These are phyloP conservation scores for Drosophila nigrodunni DNA, from an alignment of 1,140 invertebrate species.

Conservation along the genomic window DNA sequence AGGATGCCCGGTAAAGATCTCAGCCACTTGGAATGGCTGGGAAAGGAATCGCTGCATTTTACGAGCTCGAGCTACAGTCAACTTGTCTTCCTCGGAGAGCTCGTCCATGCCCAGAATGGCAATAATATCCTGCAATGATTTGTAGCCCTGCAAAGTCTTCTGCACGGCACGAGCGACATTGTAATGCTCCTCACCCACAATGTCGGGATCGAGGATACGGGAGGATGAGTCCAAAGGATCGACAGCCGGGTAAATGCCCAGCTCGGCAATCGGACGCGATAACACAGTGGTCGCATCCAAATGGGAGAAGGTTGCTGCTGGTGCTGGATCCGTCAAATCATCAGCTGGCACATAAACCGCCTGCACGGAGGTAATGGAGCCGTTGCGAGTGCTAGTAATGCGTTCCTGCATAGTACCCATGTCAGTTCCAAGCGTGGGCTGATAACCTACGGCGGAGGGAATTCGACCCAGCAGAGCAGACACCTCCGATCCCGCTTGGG, in stretches of 20 bases:
- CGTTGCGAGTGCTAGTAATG: slow-evolving; percentile 92
- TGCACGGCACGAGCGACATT: slow-evolving; percentile 91
- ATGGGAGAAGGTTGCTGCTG: slow-evolving; percentile 93
- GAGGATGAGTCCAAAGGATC: slow-evolving; percentile 93
- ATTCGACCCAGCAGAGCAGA: slow-evolving; percentile 93
- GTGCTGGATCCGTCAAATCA: slow-evolving; percentile 94
- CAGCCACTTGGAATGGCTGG: slow-evolving; percentile 92
- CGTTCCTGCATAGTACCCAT: slow-evolving; percentile 94
- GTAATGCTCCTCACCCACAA: slow-evolving; percentile 93
- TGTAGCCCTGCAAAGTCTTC: slow-evolving; percentile 92
- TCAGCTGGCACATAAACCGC: slow-evolving; percentile 95
- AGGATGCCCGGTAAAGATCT: slow-evolving; percentile 89
- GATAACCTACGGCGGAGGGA: slow-evolving; percentile 92
- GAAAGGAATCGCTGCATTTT: slow-evolving; percentile 94
- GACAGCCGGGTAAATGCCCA: slow-evolving; percentile 94
- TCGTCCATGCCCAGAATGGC: slow-evolving; percentile 95
- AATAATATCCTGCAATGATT: slow-evolving; percentile 92
- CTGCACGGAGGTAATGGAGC: slow-evolving; percentile 92
- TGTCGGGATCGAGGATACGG: slow-evolving; percentile 92
- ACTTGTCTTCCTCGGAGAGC: slow-evolving; percentile 93
- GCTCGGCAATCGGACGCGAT: slow-evolving; percentile 92
- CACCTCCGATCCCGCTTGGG: slow-evolving; percentile 94
- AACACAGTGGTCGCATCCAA: slow-evolving; percentile 94
- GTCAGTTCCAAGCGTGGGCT: slow-evolving; percentile 91
- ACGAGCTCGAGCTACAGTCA: slow-evolving; percentile 92